These are phyloP conservation scores for Lasiommata megera DNA, from an alignment of 2,888 invertebrate species.

Conservation along the genomic window DNA sequence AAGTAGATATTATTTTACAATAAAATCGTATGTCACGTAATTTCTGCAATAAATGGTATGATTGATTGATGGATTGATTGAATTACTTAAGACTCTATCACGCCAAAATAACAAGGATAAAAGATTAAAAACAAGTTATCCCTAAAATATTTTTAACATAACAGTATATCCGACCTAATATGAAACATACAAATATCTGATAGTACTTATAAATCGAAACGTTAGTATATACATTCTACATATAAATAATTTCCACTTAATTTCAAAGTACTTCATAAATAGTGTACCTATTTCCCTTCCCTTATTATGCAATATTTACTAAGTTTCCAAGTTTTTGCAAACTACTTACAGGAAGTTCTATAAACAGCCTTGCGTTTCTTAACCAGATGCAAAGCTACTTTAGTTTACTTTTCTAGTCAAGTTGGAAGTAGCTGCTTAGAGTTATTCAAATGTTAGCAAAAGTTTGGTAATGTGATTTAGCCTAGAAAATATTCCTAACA, in stretches of 20 bases:
- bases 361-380: conserved; percentile 5
- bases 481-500: neutral
- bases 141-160: too few species aligned
- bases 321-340: conserved; percentile 2
- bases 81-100: too few species aligned
- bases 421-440: neutral
- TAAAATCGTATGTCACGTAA: too few species aligned
- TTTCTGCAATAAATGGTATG: too few species aligned
- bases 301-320: neutral
- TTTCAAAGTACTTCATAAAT: neutral
- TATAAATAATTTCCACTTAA: too few species aligned
- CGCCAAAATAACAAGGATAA: too few species aligned
- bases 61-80: too few species aligned
- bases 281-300: neutral
- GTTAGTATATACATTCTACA: neutral
- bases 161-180: too few species aligned
- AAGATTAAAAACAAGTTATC: too few species aligned
- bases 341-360: conserved; percentile 3
- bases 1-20: too few species aligned
- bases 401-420: neutral
- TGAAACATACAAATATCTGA: too few species aligned
- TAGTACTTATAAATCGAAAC: neutral
- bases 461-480: neutral
- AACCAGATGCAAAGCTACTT: conserved; percentile 8
- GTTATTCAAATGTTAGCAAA: neutral